Evolutionary conservation across 2,797 vertebrate species (phyloP).

Genomic region (Diplodus sargus): DNA sequence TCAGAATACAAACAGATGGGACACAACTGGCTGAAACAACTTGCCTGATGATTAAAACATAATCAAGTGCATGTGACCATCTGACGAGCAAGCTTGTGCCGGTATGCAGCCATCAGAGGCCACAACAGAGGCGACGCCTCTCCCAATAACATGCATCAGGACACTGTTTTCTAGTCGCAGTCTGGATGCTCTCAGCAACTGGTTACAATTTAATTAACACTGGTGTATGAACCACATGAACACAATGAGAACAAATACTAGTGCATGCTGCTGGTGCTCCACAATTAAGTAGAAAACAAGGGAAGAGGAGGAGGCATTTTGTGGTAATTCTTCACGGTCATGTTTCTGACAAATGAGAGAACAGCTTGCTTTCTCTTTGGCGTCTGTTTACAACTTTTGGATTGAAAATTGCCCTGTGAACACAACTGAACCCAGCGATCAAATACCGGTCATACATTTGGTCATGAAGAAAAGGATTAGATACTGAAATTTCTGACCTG

Average conservation of each 20-base stretch:
- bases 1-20: background rate
- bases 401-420: too few relatives aligned
- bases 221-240: background rate
- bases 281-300: background rate
- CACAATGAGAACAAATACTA: background rate
- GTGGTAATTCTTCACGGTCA: background rate
- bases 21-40: background rate
- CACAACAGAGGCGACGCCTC: too few relatives aligned
- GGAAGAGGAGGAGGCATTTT: background rate
- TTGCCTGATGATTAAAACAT: background rate
- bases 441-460: too few relatives aligned
- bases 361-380: background rate
- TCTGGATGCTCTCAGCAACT: background rate
- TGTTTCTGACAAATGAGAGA: background rate
- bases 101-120: too few relatives aligned
- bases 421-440: too few relatives aligned
- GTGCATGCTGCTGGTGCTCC: background rate
- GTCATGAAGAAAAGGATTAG: too few relatives aligned
- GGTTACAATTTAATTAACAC: background rate
- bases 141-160: background rate
- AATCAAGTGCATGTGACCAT: background rate
- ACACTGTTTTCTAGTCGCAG: background rate
- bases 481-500: too few relatives aligned
- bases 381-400: background rate
- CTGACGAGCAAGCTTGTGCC: background rate